Evolutionary conservation across 1,140 invertebrate genomes (phyloP).

Genomic region (Listronotus bonariensis): DNA sequence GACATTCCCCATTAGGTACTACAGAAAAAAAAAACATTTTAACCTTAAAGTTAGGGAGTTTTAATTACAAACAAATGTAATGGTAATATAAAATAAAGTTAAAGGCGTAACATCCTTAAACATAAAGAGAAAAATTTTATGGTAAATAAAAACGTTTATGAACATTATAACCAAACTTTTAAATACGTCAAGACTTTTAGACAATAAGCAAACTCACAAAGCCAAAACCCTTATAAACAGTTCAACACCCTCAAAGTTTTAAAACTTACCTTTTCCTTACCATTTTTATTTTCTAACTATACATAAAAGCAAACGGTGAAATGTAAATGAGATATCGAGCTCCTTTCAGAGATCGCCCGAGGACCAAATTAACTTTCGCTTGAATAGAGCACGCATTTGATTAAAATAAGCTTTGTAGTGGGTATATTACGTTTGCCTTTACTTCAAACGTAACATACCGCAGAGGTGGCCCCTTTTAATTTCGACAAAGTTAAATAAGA

Average conservation of each 20-base stretch:
- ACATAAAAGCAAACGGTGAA: slow-evolving; percentile 27
- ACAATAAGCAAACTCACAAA: too few relatives aligned
- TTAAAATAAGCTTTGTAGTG: slow-evolving; percentile 34
- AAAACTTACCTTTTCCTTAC: slow-evolving; percentile 5
- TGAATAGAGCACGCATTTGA: slow-evolving; percentile 38
- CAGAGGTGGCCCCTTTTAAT: slow-evolving; percentile 27
- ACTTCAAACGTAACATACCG: slow-evolving; percentile 11
- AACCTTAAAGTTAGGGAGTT: too few relatives aligned
- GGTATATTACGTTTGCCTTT: slow-evolving; percentile 19
- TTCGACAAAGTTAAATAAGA: slow-evolving; percentile 33
- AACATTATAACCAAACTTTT: too few relatives aligned
- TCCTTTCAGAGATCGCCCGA: slow-evolving; percentile 34
- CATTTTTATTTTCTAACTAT: slow-evolving; percentile 26
- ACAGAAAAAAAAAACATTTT: too few relatives aligned
- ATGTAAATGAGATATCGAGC: slow-evolving; percentile 35
- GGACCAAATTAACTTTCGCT: slow-evolving; percentile 38
- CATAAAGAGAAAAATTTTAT: too few relatives aligned
- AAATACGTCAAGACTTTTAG: too few relatives aligned
- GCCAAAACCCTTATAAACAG: neutral
- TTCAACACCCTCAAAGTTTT: slow-evolving; percentile 15
- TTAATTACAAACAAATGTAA: too few relatives aligned
- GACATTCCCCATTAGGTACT: too few relatives aligned
- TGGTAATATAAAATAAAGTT: too few relatives aligned
- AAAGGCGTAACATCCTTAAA: too few relatives aligned
- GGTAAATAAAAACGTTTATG: too few relatives aligned